phyloP scores from a whole-genome alignment of 2,888 invertebrate genomes.

The Argyra leucocephala region DNA sequence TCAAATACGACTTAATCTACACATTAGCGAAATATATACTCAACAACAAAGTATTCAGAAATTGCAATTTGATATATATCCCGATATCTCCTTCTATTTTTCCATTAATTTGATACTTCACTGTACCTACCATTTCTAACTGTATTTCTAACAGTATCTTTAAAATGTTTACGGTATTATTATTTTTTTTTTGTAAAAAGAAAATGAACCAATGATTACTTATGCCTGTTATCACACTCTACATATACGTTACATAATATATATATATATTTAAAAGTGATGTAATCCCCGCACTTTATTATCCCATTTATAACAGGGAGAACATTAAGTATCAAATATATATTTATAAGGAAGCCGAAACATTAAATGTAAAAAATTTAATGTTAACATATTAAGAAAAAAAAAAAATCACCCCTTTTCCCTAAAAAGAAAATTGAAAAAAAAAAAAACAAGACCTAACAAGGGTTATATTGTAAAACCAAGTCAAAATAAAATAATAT shows the following conservation, averaged over 20 bases:
- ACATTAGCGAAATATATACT: too few relatives aligned
- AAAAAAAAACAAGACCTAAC: neutral
- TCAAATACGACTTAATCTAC: too few relatives aligned
- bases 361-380: neutral
- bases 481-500: neutral
- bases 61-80: too few relatives aligned
- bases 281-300: slow-evolving; percentile 6
- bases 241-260: too few relatives aligned
- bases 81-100: too few relatives aligned
- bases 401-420: neutral
- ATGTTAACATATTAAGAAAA: neutral
- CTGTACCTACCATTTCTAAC: too few relatives aligned
- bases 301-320: neutral
- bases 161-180: too few relatives aligned
- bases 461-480: neutral
- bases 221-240: neutral
- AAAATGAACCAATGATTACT: neutral
- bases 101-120: too few relatives aligned
- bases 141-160: too few relatives aligned
- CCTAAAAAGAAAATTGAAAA: neutral
- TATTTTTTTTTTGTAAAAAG: too few relatives aligned
- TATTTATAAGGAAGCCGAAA: neutral
- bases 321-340: neutral
- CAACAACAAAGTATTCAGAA: too few relatives aligned
- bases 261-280: neutral